These are phyloP conservation scores for Paguma larvata DNA, from an alignment of 2,797 vertebrate genomes.

Conservation along the genomic window DNA sequence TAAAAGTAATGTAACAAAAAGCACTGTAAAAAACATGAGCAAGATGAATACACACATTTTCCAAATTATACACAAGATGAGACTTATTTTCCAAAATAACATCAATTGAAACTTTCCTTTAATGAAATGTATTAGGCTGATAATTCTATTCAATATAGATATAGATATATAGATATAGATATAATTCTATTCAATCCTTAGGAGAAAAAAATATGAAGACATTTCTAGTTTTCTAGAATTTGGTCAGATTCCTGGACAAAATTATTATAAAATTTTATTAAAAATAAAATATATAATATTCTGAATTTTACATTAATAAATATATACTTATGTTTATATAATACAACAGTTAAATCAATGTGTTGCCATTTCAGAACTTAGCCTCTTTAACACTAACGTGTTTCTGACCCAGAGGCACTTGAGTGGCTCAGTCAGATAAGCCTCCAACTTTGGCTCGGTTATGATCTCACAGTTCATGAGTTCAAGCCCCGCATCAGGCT, in stretches of 20 bases:
- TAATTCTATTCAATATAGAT: too few species aligned
- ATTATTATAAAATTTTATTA: not conserved
- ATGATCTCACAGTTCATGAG: too few species aligned
- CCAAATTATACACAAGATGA: not conserved
- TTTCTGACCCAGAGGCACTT: not conserved
- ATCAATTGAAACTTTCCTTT: not conserved
- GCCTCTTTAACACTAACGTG: not conserved
- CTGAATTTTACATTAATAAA: not conserved
- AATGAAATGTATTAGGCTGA: not conserved
- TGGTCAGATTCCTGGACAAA: conserved; percentile 62
- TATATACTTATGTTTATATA: not conserved
- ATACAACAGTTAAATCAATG: not conserved
- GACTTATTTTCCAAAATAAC: conserved; percentile 14
- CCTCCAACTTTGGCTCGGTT: too few species aligned
- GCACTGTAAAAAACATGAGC: not conserved
- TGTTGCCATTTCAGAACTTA: conserved; percentile 56
- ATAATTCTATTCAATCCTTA: conserved; percentile 7
- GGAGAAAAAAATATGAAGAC: not conserved
- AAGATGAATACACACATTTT: conserved; percentile 23
- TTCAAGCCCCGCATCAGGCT: too few species aligned
- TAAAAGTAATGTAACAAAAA: not conserved
- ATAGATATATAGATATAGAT: too few species aligned
- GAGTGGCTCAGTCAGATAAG: too few species aligned
- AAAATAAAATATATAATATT: not conserved
- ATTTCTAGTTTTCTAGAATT: conserved; percentile 9